These are phyloP conservation scores for Musca domestica DNA, from an alignment of 1,140 invertebrate species.

Conservation along the genomic window DNA sequence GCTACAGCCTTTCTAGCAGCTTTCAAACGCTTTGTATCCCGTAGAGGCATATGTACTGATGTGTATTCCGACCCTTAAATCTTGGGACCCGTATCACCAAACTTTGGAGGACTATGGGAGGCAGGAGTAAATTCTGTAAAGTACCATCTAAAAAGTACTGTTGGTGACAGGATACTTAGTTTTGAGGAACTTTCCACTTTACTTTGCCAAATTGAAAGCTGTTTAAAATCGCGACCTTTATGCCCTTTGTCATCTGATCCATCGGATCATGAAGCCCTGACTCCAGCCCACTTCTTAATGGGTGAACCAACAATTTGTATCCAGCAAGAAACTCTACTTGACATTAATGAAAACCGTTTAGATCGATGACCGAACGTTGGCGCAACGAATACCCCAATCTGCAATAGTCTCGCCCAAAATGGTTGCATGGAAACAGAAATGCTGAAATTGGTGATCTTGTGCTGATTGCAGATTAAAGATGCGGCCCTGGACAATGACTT, in stretches of 20 bases:
- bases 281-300: no score
- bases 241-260: not conserved
- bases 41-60: conserved; percentile 30
- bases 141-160: no score
- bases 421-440: not conserved
- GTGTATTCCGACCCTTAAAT: conserved; percentile 41
- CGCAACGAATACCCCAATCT: not conserved
- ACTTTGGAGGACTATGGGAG: conserved; percentile 46
- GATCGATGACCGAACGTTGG: not conserved
- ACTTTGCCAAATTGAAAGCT: no score
- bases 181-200: conserved; percentile 18
- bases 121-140: no score
- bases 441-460: no score
- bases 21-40: no score
- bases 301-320: no score
- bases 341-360: no score
- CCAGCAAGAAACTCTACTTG: no score
- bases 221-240: conserved; percentile 17
- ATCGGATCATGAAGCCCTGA: not conserved
- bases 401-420: not conserved
- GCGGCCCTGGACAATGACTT: no score
- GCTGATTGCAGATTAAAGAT: no score
- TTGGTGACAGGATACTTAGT: conserved; percentile 37
- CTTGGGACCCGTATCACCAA: conserved; percentile 34
- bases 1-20: no score